A percentile compares a stretch with the other conserved stretches of the same genome.
These are phyloP conservation scores for Sarcophaga subvicina DNA, from an alignment of 2,888 invertebrate genomes.

Conservation along the genomic window DNA sequence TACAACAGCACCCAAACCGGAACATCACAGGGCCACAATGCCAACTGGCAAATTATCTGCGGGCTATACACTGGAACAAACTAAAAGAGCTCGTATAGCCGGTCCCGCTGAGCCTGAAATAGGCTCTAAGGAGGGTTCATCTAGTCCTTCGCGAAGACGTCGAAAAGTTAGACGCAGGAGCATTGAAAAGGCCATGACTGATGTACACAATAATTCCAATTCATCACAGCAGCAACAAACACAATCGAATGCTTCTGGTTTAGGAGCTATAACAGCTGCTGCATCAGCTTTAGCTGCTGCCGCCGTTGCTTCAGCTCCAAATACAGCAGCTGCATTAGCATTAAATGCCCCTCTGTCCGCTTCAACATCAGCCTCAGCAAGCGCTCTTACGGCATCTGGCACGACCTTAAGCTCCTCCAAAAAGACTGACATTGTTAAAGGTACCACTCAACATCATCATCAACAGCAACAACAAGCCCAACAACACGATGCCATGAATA, in stretches of 20 bases:
- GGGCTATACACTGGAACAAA: conserved; percentile 81
- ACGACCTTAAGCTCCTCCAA: conserved; percentile 81
- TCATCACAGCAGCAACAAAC: conserved; percentile 77
- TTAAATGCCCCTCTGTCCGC: conserved; percentile 73
- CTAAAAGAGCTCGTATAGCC: conserved; percentile 78
- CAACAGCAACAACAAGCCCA: conserved; percentile 70
- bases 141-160: conserved; percentile 87
- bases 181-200: conserved; percentile 80
- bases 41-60: conserved; percentile 74
- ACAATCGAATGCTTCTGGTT: conserved; percentile 77
- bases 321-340: conserved; percentile 69
- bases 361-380: conserved; percentile 69
- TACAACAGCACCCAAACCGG: conserved; percentile 69
- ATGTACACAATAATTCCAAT: conserved; percentile 82
- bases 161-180: conserved; percentile 87
- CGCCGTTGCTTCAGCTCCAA: conserved; percentile 72
- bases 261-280: conserved; percentile 75
- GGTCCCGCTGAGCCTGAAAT: conserved; percentile 77
- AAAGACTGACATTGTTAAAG: conserved; percentile 82
- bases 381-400: conserved; percentile 72
- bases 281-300: conserved; percentile 77
- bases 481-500: conserved; percentile 80
- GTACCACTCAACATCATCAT: conserved; percentile 71
- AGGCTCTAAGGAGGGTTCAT: conserved; percentile 87
- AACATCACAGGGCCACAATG: conserved; percentile 65